Base-by-base conservation (phyloP, 2,888 invertebrate species). In the Agrenia bidenticulata region DNA sequence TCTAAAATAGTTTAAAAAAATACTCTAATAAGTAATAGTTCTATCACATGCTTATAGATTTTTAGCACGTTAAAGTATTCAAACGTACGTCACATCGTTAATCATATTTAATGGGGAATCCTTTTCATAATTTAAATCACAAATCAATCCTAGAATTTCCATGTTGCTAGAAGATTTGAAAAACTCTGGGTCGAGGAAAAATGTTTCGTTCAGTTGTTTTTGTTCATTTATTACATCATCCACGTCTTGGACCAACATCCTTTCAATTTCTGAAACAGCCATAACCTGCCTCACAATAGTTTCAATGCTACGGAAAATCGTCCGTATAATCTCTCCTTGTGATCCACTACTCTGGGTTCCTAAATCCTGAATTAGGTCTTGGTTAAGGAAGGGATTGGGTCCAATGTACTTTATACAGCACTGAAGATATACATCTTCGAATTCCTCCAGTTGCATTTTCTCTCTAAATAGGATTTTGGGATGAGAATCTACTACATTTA, bases 361-460 rank as follows among this genome's bases (percentile, higher is more conserved):
- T 19, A 24, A 21, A 32, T 54, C 59, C 32, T 58, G 17, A 23
- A 66, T 23, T 2, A 51, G 49, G 1, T 66, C 66, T 1, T 41
- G 21, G 24, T 50, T 59, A 1, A 66, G 41, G 37, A 57, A 66
- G 2, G 62, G 66, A 32, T 66, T 66, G 1, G 53, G 15, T 1
- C 61, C 63, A 37, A 63, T 51, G 27, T 67, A 60, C 2, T 45
- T 42, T 42, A 67, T 11, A 37, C 63, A 67, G 26, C 61, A 63
- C 56, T 67, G 67, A 4, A 69, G 24, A 32, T 61, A 69, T 17
- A 66, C 23, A 37, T 66, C 63, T 54, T 69, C 69, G n/a, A 69
- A 57, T 26, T 63, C 63, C 1, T 39, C 26, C 1, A 65, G 55
- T 57, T 56, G 45, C 13, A 66, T 60, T 54, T 65, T 69, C 32